Evolutionary conservation across 2,888 invertebrate genomes (phyloP), one percentile per base, ranked within the genome.

Genomic region (Dione juno): DNA sequence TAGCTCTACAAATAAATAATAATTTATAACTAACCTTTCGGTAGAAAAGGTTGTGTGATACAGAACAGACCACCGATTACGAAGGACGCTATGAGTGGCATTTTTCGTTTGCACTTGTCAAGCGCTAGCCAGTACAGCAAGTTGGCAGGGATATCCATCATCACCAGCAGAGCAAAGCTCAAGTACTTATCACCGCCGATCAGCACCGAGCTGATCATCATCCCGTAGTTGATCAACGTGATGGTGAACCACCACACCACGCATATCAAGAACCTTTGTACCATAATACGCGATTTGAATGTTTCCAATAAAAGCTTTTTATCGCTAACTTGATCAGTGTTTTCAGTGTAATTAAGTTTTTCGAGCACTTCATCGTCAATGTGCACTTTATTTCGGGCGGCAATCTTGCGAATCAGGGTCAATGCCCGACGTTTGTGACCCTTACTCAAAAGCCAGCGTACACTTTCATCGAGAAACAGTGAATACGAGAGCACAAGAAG

Each of bases 171-270:
- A 3, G 92, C 87, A 69, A 93, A 93, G 80, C 92, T 93, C 21
- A 90, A 77, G 79, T 90, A 92, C 76, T 92, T 92, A 78, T 92
- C 90, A 7, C 93, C 92, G 13, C 85, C 90, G 68, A 92, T 88
- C 74, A 90, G 84, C 66, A 92, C 92, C 0, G 92, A 85, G 78
- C 92, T 88, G 80, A 92, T 89, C 92, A 92, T 92, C 93, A 92
- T 92, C 3, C 92, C 93, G 76, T 92, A 93, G 83, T 93, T 92
- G 72, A 93, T 92, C 43, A 93, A 79, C 19, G 92, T 92, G 67
- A 89, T 89, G 2, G 92, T 92, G 74, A 92, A 86, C 92, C 93
- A 93, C 92, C 92, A 93, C 70, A 90, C 90, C 82, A 87, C 77
- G 77, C 93, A 92, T 9, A 92, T 85, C 6, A 89, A 73, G 76